These are phyloP conservation scores for Catharus bicknelli DNA, from an alignment of 2,113 vertebrate genomes.

Conservation along the genomic window DNA sequence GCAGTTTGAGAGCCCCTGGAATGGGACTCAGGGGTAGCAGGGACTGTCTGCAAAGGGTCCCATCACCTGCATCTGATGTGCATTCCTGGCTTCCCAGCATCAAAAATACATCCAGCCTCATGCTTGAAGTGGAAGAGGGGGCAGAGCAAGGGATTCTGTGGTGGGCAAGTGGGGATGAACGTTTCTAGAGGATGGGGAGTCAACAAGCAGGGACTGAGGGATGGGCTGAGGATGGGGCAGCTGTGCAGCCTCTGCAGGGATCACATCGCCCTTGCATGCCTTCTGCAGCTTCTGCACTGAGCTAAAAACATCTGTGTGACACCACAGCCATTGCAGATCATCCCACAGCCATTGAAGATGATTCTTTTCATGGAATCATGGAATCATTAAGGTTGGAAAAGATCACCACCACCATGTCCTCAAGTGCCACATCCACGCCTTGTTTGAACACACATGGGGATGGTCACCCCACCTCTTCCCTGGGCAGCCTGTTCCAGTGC, in stretches of 20 bases:
- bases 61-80: not conserved
- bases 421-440: no score
- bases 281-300: not conserved
- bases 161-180: fast-evolving
- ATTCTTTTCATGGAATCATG: not conserved
- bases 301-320: not conserved
- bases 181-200: not conserved
- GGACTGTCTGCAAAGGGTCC: not conserved
- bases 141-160: not conserved
- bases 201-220: not conserved
- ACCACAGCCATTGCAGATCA: not conserved
- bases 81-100: fast-evolving
- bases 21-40: not conserved
- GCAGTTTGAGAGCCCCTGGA: not conserved
- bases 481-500: not conserved
- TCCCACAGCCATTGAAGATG: not conserved
- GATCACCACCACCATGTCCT: not conserved
- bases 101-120: not conserved
- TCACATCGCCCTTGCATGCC: fast-evolving
- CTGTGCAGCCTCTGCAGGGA: not conserved
- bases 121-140: not conserved
- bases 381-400: not conserved
- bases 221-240: not conserved
- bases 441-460: not conserved
- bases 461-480: not conserved